Base-by-base conservation (phyloP, 2,797 vertebrate genomes). In the Coreius guichenoti region DNA sequence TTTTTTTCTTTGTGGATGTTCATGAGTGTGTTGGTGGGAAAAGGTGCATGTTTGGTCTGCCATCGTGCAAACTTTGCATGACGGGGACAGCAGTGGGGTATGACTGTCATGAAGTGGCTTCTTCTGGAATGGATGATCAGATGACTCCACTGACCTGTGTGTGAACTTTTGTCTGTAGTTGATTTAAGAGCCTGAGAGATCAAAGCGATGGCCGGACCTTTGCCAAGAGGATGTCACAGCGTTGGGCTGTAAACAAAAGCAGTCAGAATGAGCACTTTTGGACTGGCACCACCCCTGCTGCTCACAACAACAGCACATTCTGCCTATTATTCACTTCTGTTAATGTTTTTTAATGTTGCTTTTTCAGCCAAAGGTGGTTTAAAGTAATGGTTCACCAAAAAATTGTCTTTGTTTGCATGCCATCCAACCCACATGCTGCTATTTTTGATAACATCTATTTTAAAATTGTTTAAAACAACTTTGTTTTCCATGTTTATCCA, bases 111-210 rank as follows among this genome's bases (percentile, higher is more conserved):
- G 92, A 92, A 94, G 92, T 87, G 89, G 91, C 91, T 65, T 90
- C 84, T 92, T 92, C 91, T 89, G 93, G 94, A 95, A 95, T 95
- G 94, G 93, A 93, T 77, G 92, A 95, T 95, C 92, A 91, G 93
- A 94, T 94, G 94, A 94, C 95, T 95, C 89, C 75, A 79, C 89
- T 90, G 94, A 95, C 95, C 95, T 95, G 92, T 90, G 89, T 56
- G n/a, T 95, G 95, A 96, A 95, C 95, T 93, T 93, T 93, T 92
- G 92, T 90, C 93, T 94, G 94, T 91, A 93, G 95, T 95, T 95
- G 94, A 95, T 95, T 95, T 95, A 95, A 93, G 92, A 93, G 92
- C 89, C 91, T 82, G 84, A 43, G 89, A 92, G 94, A 95, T 96
- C 94, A 95, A 95, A 95, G 94, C n/a, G 51, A 86, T 43, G 86